Evolutionary conservation across 2,888 invertebrate genomes (phyloP).

Genomic region (Chrysolina haemoptera): DNA sequence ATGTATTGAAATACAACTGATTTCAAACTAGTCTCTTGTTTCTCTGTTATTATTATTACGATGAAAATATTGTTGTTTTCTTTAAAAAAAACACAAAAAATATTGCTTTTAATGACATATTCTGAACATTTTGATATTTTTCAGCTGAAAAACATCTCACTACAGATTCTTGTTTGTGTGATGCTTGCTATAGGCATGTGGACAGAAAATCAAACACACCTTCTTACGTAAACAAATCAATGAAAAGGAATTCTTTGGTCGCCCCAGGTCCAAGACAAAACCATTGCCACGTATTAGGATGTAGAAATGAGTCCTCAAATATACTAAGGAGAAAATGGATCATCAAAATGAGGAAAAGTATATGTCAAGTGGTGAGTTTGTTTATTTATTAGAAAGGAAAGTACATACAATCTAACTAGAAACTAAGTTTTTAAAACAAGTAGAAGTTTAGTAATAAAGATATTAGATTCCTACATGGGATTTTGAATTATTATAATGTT

Average conservation of each 20-base stretch:
- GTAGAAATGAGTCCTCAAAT: slow-evolving; percentile 75
- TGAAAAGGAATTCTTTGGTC: slow-evolving; percentile 64
- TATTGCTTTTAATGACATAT: background rate
- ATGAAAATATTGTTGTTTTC: too few relatives aligned
- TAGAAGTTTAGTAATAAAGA: too few relatives aligned
- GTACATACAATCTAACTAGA: too few relatives aligned
- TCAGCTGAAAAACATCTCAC: slow-evolving; percentile 86
- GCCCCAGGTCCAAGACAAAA: slow-evolving; percentile 67
- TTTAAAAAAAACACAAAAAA: too few relatives aligned
- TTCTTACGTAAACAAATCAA: slow-evolving; percentile 74
- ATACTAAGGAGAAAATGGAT: slow-evolving; percentile 82
- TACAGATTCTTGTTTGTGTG: slow-evolving; percentile 88
- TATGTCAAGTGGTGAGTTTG: slow-evolving; percentile 74
- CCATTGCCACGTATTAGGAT: slow-evolving; percentile 79
- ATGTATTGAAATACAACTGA: background rate
- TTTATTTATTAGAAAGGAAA: background rate
- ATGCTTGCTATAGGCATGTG: slow-evolving; percentile 89
- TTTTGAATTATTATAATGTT: too few relatives aligned
- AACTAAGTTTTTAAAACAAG: too few relatives aligned
- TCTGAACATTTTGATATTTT: slow-evolving; percentile 48
- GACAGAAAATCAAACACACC: slow-evolving; percentile 86
- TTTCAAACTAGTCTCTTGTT: too few relatives aligned
- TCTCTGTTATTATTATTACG: background rate
- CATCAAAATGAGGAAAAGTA: slow-evolving; percentile 79
- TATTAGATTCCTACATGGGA: too few relatives aligned